Conservation (phyloP, 2,797 vertebrate genomes). For the Tamandua tetradactyla region DNA sequence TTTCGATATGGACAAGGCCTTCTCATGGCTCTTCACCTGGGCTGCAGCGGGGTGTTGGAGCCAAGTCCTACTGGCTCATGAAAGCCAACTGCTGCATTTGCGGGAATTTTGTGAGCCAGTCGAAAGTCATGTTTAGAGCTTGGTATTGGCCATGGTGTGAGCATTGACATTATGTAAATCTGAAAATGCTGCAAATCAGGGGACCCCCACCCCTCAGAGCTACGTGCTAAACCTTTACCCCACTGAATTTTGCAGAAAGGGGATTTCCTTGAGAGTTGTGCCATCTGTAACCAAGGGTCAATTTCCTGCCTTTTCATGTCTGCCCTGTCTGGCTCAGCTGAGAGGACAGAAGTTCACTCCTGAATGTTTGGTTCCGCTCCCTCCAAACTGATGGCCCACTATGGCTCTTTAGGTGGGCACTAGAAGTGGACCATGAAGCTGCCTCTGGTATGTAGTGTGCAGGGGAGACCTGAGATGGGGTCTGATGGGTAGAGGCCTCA, state of each 20-base stretch:
- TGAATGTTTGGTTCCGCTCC: neutral
- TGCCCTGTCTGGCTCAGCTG: neutral
- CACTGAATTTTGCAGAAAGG: neutral
- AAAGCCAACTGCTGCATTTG: neutral
- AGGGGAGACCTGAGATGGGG: neutral
- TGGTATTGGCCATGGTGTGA: neutral
- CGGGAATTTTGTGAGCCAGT: constrained; percentile 35
- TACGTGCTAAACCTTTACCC: neutral
- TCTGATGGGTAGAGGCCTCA: no score
- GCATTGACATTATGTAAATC: neutral
- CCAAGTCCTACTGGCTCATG: neutral
- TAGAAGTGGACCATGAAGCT: neutral
- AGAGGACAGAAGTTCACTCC: neutral
- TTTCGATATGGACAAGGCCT: neutral
- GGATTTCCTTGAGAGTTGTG: neutral
- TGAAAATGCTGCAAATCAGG: neutral
- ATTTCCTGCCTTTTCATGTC: neutral
- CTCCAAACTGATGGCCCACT: neutral
- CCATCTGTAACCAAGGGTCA: neutral
- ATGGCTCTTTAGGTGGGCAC: neutral
- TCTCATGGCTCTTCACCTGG: neutral
- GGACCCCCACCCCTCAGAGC: neutral
- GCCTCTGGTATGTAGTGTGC: neutral
- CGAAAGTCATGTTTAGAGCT: neutral
- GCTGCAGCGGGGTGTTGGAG: neutral